A percentile compares a stretch with the other conserved stretches of the same genome.
Evolutionary conservation across 2,113 vertebrate species (phyloP).

Genomic region (Carassius gibelio): DNA sequence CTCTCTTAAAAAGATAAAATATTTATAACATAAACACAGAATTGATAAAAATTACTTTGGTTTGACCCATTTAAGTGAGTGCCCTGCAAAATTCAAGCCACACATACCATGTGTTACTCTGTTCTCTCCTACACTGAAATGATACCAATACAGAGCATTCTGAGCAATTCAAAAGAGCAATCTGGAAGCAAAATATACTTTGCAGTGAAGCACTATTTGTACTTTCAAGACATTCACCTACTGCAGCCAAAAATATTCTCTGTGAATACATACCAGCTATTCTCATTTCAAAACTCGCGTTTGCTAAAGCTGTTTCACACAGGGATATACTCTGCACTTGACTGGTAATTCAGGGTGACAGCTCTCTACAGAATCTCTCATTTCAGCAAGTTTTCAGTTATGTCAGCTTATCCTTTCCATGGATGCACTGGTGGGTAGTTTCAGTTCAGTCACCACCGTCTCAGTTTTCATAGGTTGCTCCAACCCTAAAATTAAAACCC

Average conservation of each 20-base stretch:
- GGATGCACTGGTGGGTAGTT: slow-evolving; percentile 11
- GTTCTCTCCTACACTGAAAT: neutral
- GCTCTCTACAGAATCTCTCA: slow-evolving; percentile 16
- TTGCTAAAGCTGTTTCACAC: slow-evolving; percentile 27
- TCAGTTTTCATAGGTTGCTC: neutral
- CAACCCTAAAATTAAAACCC: neutral
- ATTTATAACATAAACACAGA: neutral
- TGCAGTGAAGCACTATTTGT: slow-evolving; percentile 21
- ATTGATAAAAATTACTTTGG: neutral
- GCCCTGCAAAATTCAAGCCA: neutral
- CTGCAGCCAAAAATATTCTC: slow-evolving; percentile 4
- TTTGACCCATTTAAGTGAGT: neutral
- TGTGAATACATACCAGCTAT: slow-evolving; percentile 9
- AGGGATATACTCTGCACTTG: neutral
- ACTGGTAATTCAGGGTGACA: slow-evolving; percentile 34
- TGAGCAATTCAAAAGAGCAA: neutral
- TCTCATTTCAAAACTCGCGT: slow-evolving; percentile 30
- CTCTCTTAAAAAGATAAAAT: neutral
- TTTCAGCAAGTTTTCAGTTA: slow-evolving; percentile 24
- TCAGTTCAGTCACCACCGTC: neutral
- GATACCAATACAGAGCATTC: neutral
- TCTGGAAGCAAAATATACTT: neutral
- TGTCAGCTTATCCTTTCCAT: slow-evolving; percentile 26
- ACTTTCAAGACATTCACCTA: slow-evolving; percentile 4
- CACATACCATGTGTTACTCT: neutral